phyloP scores from a whole-genome alignment of 2,113 vertebrate species.

The Ifrita kowaldi region DNA sequence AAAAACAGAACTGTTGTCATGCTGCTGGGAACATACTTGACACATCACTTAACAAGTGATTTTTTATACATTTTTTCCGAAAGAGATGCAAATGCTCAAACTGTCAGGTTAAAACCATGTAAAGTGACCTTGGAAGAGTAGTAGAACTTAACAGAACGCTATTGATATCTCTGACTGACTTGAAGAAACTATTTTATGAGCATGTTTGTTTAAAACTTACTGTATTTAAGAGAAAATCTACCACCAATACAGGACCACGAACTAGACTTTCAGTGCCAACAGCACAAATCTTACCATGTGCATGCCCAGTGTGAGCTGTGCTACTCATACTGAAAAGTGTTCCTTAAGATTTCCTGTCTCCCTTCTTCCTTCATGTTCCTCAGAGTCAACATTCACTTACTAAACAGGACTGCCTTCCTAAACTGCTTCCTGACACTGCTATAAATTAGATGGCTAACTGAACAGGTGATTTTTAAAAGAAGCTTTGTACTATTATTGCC shows the following conservation, averaged over 20 bases:
- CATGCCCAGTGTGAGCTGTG: background rate
- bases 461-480: background rate
- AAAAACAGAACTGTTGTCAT: background rate
- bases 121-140: background rate
- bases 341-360: background rate
- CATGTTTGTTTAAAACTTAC: background rate
- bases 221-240: background rate
- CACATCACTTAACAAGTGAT: rapidly evolving
- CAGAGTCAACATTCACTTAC: background rate
- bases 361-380: background rate
- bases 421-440: background rate
- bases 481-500: background rate
- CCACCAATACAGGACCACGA: background rate
- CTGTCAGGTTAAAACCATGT: background rate
- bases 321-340: background rate
- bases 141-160: background rate
- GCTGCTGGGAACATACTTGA: background rate
- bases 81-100: background rate
- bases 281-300: background rate
- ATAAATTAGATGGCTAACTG: background rate
- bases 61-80: background rate
- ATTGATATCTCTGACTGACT: background rate
- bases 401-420: background rate
- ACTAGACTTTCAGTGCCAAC: background rate
- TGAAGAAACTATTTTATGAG: background rate